Evolutionary conservation across 2,888 invertebrate species (phyloP).

Genomic region (Cerastoderma edule): DNA sequence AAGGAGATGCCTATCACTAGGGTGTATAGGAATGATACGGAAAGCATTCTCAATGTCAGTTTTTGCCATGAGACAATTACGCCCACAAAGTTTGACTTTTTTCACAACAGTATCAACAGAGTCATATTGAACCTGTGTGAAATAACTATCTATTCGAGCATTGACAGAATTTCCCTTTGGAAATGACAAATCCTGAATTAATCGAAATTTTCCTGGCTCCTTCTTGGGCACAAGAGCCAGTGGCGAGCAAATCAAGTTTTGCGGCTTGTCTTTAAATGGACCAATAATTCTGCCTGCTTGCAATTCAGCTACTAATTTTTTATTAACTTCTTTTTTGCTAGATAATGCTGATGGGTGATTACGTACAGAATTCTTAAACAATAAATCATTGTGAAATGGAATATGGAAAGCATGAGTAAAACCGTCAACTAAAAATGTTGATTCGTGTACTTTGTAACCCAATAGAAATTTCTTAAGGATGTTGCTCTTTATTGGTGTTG

Average conservation of each 20-base stretch:
- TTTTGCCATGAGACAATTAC: constrained; percentile 37
- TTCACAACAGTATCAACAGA: constrained; percentile 30
- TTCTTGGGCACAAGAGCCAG: constrained; percentile 37
- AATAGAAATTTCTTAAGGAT: constrained; percentile 8
- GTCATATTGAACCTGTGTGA: constrained; percentile 37
- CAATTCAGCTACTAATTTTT: constrained; percentile 21
- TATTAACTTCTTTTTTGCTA: constrained; percentile 1
- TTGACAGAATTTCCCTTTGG: constrained; percentile 26
- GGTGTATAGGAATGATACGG: constrained; percentile 47
- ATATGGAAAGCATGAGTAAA: constrained; percentile 26
- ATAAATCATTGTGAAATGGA: constrained; percentile 2
- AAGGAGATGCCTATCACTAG: constrained; percentile 27
- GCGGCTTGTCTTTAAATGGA: constrained; percentile 10
- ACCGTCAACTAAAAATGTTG: constrained; percentile 21
- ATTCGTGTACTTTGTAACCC: constrained; percentile 14
- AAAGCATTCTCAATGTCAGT: constrained; percentile 47
- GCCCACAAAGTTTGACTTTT: constrained; percentile 29
- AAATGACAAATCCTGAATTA: constrained; percentile 43
- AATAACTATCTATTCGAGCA: constrained; percentile 18
- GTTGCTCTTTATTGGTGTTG: constrained; percentile 33
- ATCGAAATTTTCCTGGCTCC: constrained; percentile 21
- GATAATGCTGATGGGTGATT: constrained; percentile 36
- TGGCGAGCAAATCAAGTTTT: constrained; percentile 38
- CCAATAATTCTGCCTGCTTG: constrained; percentile 6
- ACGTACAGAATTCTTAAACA: neutral